Conservation (phyloP, 2,888 invertebrate species). For the Drosophila rellima region DNA sequence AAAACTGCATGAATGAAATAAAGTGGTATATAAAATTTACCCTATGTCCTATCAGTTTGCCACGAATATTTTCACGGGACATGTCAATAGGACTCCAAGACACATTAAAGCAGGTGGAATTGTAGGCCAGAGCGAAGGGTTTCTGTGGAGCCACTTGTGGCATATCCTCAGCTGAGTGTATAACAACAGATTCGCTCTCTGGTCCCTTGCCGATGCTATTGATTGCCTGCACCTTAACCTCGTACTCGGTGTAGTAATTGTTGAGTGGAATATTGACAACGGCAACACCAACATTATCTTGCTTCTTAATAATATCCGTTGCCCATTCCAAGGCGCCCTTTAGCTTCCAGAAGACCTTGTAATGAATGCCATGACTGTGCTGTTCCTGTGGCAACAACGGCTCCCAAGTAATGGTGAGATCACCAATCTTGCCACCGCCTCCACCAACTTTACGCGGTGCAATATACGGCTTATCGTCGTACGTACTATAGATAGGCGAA, state of each 20-base stretch:
- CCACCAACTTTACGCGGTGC: slow-evolving; percentile 94
- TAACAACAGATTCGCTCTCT: slow-evolving; percentile 90
- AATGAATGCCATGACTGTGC: slow-evolving; percentile 95
- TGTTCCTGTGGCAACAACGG: slow-evolving; percentile 92
- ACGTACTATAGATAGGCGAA: slow-evolving; percentile 94
- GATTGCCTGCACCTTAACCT: slow-evolving; percentile 94
- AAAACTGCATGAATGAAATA: background rate
- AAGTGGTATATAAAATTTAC: slow-evolving; percentile 85
- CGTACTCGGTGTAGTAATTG: slow-evolving; percentile 93
- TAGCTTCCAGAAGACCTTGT: slow-evolving; percentile 95
- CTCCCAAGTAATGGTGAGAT: slow-evolving; percentile 96
- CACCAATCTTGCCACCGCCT: slow-evolving; percentile 98
- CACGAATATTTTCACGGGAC: slow-evolving; percentile 93
- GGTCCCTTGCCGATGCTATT: slow-evolving; percentile 94
- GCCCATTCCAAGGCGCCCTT: slow-evolving; percentile 92
- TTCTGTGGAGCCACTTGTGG: slow-evolving; percentile 95
- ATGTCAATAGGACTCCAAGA: slow-evolving; percentile 95
- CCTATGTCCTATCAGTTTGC: slow-evolving; percentile 96
- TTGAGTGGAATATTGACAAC: slow-evolving; percentile 91
- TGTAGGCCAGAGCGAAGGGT: slow-evolving; percentile 92
- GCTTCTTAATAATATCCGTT: slow-evolving; percentile 87
- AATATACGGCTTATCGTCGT: slow-evolving; percentile 91
- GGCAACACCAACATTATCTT: slow-evolving; percentile 92
- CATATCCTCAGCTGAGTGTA: slow-evolving; percentile 96
- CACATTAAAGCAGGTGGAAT: slow-evolving; percentile 96